These are phyloP conservation scores for Hippolais icterina DNA, from an alignment of 2,113 vertebrate genomes.

Conservation along the genomic window DNA sequence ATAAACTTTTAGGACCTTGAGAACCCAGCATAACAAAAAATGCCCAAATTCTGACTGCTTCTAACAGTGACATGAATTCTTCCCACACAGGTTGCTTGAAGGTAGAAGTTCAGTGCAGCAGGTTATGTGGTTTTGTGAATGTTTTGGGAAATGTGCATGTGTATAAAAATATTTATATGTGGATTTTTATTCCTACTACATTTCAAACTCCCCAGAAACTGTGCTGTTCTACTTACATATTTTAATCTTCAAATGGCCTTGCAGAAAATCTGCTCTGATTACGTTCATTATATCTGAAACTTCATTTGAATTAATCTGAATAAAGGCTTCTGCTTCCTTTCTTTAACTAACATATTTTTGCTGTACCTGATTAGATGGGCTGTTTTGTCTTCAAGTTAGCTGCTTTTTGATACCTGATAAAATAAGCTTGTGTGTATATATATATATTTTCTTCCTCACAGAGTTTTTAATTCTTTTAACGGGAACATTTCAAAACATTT, in stretches of 20 bases:
- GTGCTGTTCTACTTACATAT: background rate
- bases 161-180: background rate
- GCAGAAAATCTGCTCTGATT: slow-evolving; percentile 4
- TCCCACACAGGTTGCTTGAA: background rate
- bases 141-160: background rate
- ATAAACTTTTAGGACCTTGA: background rate
- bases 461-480: background rate
- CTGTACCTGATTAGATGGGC: background rate
- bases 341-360: background rate
- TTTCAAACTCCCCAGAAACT: background rate
- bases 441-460: background rate
- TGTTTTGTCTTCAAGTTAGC: background rate
- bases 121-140: background rate
- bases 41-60: background rate
- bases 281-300: background rate
- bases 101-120: background rate
- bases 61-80: background rate
- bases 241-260: background rate
- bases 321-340: background rate
- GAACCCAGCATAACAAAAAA: background rate
- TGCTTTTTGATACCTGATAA: background rate
- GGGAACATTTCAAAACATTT: background rate
- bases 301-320: slow-evolving; percentile 12
- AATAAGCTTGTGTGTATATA: background rate
- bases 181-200: background rate